Evolutionary conservation across 2,113 vertebrate genomes (phyloP).

Genomic region (Melanocharis versteri): DNA sequence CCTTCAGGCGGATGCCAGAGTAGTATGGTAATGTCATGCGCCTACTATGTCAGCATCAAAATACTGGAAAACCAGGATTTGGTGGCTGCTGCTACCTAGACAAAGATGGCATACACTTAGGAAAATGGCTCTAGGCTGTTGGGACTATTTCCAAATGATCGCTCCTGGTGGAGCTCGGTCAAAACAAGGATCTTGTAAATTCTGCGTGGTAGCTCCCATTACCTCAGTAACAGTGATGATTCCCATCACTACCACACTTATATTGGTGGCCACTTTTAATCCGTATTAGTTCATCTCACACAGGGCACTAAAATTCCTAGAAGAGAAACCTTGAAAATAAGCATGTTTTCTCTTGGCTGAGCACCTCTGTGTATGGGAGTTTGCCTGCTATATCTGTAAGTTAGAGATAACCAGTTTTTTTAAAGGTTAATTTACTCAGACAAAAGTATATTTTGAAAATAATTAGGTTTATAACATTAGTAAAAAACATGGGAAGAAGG

Average conservation of each 20-base stretch:
- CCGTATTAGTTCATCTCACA: rapidly evolving
- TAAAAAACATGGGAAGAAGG: neutral
- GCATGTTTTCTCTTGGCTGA: neutral
- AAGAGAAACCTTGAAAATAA: neutral
- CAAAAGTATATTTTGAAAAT: neutral
- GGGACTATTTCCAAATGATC: neutral
- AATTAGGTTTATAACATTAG: neutral
- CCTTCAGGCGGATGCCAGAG: neutral
- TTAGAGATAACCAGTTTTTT: neutral
- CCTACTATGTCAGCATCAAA: neutral
- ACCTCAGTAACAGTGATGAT: neutral
- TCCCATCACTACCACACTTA: neutral
- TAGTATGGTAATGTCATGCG: neutral
- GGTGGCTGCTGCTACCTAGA: neutral
- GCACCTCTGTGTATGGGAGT: neutral
- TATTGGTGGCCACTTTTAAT: neutral
- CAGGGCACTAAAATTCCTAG: neutral
- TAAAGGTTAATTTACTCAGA: neutral
- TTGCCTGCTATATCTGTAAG: neutral
- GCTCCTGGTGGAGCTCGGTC: neutral
- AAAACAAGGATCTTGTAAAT: neutral
- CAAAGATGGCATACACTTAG: neutral
- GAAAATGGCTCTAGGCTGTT: neutral
- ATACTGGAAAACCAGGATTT: neutral
- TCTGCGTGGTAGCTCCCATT: rapidly evolving